Conservation (phyloP, 2,113 vertebrate species). For the Erythrocebus patas region DNA sequence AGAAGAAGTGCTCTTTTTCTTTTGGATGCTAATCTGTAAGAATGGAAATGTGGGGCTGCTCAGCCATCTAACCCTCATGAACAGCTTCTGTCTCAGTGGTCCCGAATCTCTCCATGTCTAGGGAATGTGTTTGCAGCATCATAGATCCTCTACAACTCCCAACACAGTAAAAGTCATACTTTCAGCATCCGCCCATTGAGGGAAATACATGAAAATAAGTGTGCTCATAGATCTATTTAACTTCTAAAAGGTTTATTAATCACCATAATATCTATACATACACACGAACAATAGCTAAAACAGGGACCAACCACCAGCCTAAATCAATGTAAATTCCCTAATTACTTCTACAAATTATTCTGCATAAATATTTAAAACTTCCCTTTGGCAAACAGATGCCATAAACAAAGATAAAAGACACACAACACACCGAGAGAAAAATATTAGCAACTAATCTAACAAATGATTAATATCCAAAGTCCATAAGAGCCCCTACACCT, state of each 20-base stretch:
- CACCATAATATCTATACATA: not conserved
- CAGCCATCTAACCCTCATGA: not conserved
- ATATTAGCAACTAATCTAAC: not conserved
- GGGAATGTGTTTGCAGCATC: not conserved
- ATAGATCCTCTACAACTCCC: not conserved
- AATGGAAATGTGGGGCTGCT: not conserved
- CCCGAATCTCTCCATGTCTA: not conserved
- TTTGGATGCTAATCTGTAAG: not conserved
- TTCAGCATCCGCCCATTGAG: not conserved
- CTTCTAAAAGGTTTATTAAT: not conserved
- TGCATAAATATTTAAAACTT: constrained; percentile 22
- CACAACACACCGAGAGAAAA: not conserved
- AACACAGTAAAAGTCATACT: not conserved
- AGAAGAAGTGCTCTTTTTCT: not conserved
- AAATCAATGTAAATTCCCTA: not conserved
- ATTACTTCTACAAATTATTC: not conserved
- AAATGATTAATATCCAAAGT: not conserved
- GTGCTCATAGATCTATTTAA: not conserved
- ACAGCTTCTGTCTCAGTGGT: not conserved
- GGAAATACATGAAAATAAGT: not conserved
- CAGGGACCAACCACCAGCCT: not conserved
- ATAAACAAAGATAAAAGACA: not conserved
- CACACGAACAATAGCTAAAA: not conserved
- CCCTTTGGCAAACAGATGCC: not conserved
- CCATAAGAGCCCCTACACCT: not conserved